These are phyloP conservation scores for Drosophila borealis DNA, from an alignment of 2,888 invertebrate genomes.

Conservation along the genomic window DNA sequence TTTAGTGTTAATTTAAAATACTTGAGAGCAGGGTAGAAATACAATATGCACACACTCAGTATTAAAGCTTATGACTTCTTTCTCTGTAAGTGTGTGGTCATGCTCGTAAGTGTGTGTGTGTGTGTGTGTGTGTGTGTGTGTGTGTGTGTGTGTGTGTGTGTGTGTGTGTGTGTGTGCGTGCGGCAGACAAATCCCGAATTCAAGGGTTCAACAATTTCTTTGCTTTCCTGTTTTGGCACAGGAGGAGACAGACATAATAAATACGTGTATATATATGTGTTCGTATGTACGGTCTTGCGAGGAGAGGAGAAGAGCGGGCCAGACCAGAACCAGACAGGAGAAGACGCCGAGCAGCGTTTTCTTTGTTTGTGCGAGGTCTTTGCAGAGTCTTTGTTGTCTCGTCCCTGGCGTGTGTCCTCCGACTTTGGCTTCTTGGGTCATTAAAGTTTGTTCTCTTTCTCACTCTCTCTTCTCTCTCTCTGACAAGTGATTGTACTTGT, in stretches of 20 bases:
- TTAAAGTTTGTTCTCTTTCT: conserved; percentile 36
- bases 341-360: conserved; percentile 40
- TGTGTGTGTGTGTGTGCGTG: conserved; percentile 8
- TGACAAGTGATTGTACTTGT: conserved; percentile 44
- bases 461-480: neutral
- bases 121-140: conserved; percentile 10
- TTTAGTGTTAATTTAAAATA: too few relatives aligned
- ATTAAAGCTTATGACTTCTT: conserved; percentile 1
- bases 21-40: too few relatives aligned
- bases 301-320: conserved; percentile 25
- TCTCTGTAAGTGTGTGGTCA: neutral
- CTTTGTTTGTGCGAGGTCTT: conserved; percentile 46
- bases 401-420: conserved; percentile 37
- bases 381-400: conserved; percentile 52
- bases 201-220: conserved; percentile 64
- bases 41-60: too few relatives aligned
- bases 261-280: conserved; percentile 6
- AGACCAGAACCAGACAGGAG: conserved; percentile 53
- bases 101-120: neutral
- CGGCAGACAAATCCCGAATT: conserved; percentile 40
- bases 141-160: conserved; percentile 3
- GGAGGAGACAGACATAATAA: conserved; percentile 38
- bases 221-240: conserved; percentile 67
- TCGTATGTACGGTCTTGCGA: neutral
- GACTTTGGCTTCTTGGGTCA: conserved; percentile 51